Evolutionary conservation across 2,888 invertebrate genomes (phyloP), one percentile per base, ranked within the genome.

Genomic region (Lithophane ornitopus): DNA sequence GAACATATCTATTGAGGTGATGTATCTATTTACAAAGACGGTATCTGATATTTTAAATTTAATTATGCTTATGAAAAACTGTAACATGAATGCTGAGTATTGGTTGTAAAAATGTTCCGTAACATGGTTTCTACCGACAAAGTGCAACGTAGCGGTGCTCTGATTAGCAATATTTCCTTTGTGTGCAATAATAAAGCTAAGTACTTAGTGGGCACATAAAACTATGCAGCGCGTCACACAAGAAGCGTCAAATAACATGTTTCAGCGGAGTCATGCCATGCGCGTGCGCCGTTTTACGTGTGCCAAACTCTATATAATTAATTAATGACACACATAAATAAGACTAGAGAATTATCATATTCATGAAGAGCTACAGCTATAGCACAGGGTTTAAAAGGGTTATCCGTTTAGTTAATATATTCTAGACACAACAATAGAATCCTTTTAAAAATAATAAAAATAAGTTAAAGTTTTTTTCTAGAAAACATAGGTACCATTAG

Each of bases 1-100:
- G 88, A 91, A 92, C 93, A 94, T 93, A 94, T 94, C 94, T 91
- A 89, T 85, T 82, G 85, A 85, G 85, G 88, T 87, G 87, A 89
- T 89, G 87, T 87, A 86, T 84, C 65, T 89, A 84, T 89, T 85
- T 88, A 85, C 81, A 88, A 86, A 86, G 85, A 88, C 72, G 82
- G 85, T 87, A 84, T 84, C 80, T 81, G 81, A 87, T 86, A 87
- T 79, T 83, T 76, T 78, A 85, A 77, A 85, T 82, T 75, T 81
- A 78, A 80, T 81, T 80, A 80, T 77, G 70, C 85, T 84, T 82
- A 77, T 79, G 80, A 81, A 74, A 83, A 87, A 76, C 59, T 81
- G 54, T 70, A 73, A 69, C 49, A 59, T 74, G 22, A 78, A 80
- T 78, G 68, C 75, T 72, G 70, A 74, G 62, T 81, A 74, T 62